Evolutionary conservation across 2,888 invertebrate genomes (phyloP), one percentile per base, ranked within the genome.

Genomic region (Acronicta psi): DNA sequence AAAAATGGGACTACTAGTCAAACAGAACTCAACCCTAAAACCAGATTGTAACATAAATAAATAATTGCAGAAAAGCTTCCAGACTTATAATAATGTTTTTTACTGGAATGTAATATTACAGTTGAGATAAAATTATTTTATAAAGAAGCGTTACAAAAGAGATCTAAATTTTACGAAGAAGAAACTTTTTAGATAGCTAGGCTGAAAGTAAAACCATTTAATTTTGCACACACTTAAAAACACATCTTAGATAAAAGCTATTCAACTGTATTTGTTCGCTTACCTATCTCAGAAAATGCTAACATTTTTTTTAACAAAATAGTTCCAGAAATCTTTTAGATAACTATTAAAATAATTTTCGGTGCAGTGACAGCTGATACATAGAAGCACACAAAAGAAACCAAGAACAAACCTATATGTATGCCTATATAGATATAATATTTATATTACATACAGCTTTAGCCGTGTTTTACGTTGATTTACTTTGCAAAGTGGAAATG

Each of bases 71-170:
- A 59, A 69, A 71, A 62, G 69, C 59, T 62, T 70, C 75, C 73
- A 69, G 89, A 88, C 88, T 87, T 89, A 89, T 64, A 81, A 81
- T 84, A 81, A 87, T 82, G 79, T 82, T 85, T 83, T 84, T 86
- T 85, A 86, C 76, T 93, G 93, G 93, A 93, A 93, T 93, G 93
- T 93, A 82, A 84, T 79, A 88, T 92, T 92, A 83, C 92, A 79
- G 82, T 82, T 91, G 90, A 92, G 91, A 92, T 90, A 82, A 84
- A 75, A 76, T 80, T 73, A 79, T 62, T 59, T 57, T 74, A 81
- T 82, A 81, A 81, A 81, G 79, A 84, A 89, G 83, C 85, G 85
- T 82, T 84, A 85, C 78, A 67, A 69, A 69, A 91, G 91, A 92
- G 91, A 91, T 92, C 91, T 83, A 70, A 82, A 78, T 73, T 59